Evolutionary conservation across 2,888 invertebrate species (phyloP).

Genomic region (Lymantria dispar): DNA sequence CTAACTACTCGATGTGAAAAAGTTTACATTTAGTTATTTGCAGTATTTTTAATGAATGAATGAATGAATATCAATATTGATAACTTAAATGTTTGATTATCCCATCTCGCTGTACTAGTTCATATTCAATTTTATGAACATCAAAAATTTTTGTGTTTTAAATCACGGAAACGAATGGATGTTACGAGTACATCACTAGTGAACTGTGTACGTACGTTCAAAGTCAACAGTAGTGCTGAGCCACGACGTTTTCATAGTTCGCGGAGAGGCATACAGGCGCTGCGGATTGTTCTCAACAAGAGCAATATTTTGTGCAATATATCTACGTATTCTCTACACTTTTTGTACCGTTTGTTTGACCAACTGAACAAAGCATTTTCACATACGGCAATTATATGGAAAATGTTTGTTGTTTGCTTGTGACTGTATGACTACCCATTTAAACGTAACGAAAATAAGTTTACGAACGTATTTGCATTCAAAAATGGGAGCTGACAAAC

Average conservation of each 20-base stretch:
- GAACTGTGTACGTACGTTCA: slow-evolving; percentile 56
- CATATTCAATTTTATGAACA: too few species aligned
- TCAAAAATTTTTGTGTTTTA: too few species aligned
- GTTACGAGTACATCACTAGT: too few species aligned
- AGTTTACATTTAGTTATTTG: too few species aligned
- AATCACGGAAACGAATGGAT: too few species aligned
- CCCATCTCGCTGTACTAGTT: too few species aligned
- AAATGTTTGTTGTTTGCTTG: slow-evolving; percentile 16
- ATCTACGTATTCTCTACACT: slow-evolving; percentile 5
- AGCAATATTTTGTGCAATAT: slow-evolving; percentile 56
- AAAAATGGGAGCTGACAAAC: too few species aligned
- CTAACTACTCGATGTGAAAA: too few species aligned
- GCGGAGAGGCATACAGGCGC: slow-evolving; percentile 45
- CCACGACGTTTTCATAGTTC: slow-evolving; percentile 67
- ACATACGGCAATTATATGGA: slow-evolving; percentile 19
- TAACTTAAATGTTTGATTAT: too few species aligned
- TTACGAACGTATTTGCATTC: slow-evolving; percentile 5
- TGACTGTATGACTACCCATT: slow-evolving; percentile 4
- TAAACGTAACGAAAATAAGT: slow-evolving; percentile 16
- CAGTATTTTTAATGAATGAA: too few species aligned
- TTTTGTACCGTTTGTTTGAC: slow-evolving; percentile 27
- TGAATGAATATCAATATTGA: too few species aligned
- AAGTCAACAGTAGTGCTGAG: slow-evolving; percentile 76
- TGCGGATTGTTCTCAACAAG: slow-evolving; percentile 48
- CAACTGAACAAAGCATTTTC: slow-evolving; percentile 28